Base-by-base conservation (phyloP, 2,113 vertebrate genomes). In the Microcebus jonahi region DNA sequence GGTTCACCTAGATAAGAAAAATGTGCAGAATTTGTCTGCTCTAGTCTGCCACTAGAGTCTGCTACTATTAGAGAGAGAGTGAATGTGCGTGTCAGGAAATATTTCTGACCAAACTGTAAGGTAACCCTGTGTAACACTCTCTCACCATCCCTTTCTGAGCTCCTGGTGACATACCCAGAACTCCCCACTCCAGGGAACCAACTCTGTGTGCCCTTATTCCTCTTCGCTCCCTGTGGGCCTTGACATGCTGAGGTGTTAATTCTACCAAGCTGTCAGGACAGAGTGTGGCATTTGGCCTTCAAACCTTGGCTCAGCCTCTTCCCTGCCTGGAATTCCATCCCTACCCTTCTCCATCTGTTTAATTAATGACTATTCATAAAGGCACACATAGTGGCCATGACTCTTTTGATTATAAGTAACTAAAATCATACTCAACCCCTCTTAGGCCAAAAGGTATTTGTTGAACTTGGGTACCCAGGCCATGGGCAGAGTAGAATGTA, bases 221-320 rank as follows among this genome's bases (percentile, higher is more conserved):
- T 65, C 75, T 65, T 57, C 42, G 20, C 34, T 76, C 63, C 39
- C 42, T n/a, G 9, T 55, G 68, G 48, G 91, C 83, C 79, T 92
- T 93, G 73, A 94, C 96, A 91, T 90, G 87, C 95, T 93, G 94
- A 96, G 96, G 89, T 76, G 89, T 93, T 91, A 94, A 96, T 93
- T 89, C 86, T 94, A 86, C 65, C 96, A 91, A 96, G 91, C 73
- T 95, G 91, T 96, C 79, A 75, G 50, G 88, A 55, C n/a, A 63
- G 34, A 94, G 79, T 45, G 18, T 9, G 42, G n/a, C 89, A 93
- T 92, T 94, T 97, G 91, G 77, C 81, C 94, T 96, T 71, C 55
- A 96, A 88, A 55, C 12, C 53, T 92, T 97, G 94, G 90, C 80
- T 92, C 89, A 53, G 59, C 39, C 91, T 71, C 86, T 75, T 95